A percentile compares a stretch with the other conserved stretches of the same genome.
Conservation (phyloP, 2,888 invertebrate genomes). For the Andrena flavipes region DNA sequence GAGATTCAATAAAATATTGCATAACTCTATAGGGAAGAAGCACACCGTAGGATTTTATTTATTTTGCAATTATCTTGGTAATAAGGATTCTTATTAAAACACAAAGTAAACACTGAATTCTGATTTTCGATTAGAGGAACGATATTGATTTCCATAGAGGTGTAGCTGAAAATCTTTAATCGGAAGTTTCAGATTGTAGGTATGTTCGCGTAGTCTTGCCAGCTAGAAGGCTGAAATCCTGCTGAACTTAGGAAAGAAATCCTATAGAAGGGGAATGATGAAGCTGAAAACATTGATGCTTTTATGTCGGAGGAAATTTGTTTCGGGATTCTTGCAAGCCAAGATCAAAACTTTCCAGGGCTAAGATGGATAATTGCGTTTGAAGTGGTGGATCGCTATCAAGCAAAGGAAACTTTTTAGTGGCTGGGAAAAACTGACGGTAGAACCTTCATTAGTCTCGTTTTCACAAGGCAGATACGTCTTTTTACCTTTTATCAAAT, state of each 20-base stretch:
- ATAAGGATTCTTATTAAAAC: too few relatives aligned
- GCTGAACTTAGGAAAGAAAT: background rate
- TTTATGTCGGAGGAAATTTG: constrained; percentile 11
- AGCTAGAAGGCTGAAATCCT: background rate
- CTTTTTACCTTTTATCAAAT: background rate
- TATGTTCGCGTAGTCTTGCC: too few relatives aligned
- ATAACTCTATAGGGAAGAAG: too few relatives aligned
- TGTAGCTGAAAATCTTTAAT: too few relatives aligned
- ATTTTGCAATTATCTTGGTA: too few relatives aligned
- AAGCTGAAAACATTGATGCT: background rate
- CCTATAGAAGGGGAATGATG: background rate
- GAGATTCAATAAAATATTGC: too few relatives aligned
- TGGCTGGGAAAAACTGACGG: background rate
- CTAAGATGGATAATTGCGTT: constrained; percentile 20
- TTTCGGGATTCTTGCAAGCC: background rate
- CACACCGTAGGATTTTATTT: too few relatives aligned
- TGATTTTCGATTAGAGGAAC: too few relatives aligned
- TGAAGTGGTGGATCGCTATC: constrained; percentile 5
- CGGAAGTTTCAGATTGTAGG: too few relatives aligned
- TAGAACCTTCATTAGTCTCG: constrained; percentile 19
- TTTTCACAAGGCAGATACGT: constrained; percentile 4
- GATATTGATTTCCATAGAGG: too few relatives aligned
- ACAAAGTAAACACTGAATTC: too few relatives aligned
- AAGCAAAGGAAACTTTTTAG: constrained; percentile 17
- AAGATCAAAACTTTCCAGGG: constrained; percentile 9